Base-by-base conservation (phyloP, 1,140 invertebrate genomes). In the Sesamia nonagrioides region DNA sequence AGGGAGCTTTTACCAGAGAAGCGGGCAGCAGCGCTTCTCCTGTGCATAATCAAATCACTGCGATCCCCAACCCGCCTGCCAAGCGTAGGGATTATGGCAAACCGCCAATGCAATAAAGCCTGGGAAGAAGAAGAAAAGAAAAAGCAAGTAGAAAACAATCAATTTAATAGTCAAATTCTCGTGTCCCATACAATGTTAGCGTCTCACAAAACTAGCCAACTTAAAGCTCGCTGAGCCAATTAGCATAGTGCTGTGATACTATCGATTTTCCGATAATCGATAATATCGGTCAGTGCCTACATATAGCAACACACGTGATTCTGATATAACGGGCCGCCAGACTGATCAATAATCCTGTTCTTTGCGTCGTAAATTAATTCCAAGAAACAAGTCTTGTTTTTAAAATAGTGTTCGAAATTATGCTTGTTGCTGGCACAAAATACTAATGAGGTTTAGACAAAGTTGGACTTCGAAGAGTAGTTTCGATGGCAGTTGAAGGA, bases 261-360 rank as follows among this genome's bases (percentile, higher is more conserved):
- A 18, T 40, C n/a, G n/a, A 27, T n/a, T 5, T 60, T 15, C 27
- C 33, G 58, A 40, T 37, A 35, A 27, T 35, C 27, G 50, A 35
- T 71, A 37, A 71, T 54, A 71, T 71, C 68, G 68, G 33, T 71
- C 4, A 58, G 21, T 15, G 6, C 8, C 1, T 48, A 15, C 13
- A 40, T 40, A 6, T 11, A 69, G 42, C 66, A 18, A 37, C 50
- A 68, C 66, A 71, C 68, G 42, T 52, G 68, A 58, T 27, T 58
- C 21, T 37, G 33, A 52, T 50, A 48, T 71, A 71, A 71, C 68
- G 68, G 68, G 27, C 15, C 68, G 8, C 13, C 45, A 54, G 48
- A 71, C 48, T 35, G n/a, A 13, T 54, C 33, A 54, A 48, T 54
- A 71, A 71, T 71, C 68, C 68, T 71, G 68, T 71, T 71, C 11